phyloP scores from a whole-genome alignment of 1,140 invertebrate genomes.

The Chlorops oryzae region DNA sequence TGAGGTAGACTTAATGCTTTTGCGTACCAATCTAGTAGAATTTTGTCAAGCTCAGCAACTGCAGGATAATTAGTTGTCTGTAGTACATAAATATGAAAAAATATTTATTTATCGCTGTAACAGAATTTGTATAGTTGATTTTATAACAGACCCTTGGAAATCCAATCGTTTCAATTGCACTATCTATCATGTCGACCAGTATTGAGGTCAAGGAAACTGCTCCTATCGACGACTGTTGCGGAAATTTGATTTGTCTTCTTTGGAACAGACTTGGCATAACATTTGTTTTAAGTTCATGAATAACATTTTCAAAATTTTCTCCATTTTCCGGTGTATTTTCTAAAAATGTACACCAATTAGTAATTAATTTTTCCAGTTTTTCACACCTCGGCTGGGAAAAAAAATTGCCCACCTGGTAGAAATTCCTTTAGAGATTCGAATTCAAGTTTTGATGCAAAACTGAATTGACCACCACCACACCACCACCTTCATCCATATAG shows the following conservation, averaged over 20 bases:
- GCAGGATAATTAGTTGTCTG: constrained; percentile 52
- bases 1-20: constrained; percentile 55
- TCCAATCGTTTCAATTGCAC: constrained; percentile 87
- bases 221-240: constrained; percentile 93
- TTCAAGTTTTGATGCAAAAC: no score
- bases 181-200: constrained; percentile 85
- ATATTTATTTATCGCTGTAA: no score
- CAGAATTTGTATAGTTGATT: no score
- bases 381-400: no score
- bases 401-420: no score
- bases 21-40: constrained; percentile 63
- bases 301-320: constrained; percentile 79
- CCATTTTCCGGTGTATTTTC: constrained; percentile 68
- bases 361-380: no score
- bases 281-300: constrained; percentile 83
- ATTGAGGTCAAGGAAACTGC: constrained; percentile 93
- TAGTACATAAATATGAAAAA: constrained; percentile 1
- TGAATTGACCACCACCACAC: no score
- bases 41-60: constrained; percentile 76
- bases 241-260: constrained; percentile 94
- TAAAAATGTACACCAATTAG: no score
- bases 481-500: no score
- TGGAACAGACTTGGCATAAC: constrained; percentile 95
- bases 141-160: constrained; percentile 98
- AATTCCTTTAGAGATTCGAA: no score